These are phyloP conservation scores for Pelosia muscerda DNA, from an alignment of 2,888 invertebrate genomes.

Conservation along the genomic window DNA sequence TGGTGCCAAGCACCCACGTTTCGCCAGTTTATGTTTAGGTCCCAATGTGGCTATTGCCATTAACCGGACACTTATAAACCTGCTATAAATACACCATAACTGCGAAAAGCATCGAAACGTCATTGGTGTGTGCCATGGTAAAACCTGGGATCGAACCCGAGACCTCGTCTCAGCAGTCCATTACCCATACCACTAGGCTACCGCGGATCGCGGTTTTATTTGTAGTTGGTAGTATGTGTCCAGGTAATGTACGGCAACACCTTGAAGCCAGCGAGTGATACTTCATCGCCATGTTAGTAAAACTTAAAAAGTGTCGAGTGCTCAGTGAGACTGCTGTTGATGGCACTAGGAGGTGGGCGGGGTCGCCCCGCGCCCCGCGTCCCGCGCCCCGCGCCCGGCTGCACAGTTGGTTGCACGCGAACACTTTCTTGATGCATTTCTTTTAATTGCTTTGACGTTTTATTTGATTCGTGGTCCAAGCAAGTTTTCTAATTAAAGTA, in stretches of 20 bases:
- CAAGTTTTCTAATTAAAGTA: background rate
- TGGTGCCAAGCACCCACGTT: no score
- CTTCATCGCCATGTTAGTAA: background rate
- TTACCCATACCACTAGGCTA: no score
- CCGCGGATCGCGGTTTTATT: no score
- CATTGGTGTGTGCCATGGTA: no score
- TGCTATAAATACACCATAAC: no score
- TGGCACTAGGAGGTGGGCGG: no score
- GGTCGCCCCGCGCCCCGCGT: background rate
- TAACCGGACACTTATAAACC: no score
- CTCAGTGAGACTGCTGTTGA: background rate
- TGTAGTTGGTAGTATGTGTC: background rate
- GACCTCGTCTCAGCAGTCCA: no score
- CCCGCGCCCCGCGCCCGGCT: background rate
- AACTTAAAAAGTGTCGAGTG: background rate
- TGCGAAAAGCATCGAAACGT: no score
- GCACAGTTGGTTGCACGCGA: background rate
- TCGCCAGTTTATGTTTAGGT: no score
- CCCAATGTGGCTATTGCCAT: no score
- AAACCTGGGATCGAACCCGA: no score
- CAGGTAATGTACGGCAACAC: background rate
- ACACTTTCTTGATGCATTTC: background rate
- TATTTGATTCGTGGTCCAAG: background rate
- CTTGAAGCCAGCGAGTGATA: background rate
- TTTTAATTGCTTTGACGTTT: slow-evolving; percentile 2